These are phyloP conservation scores for Fukomys damarensis DNA, from an alignment of 2,113 vertebrate genomes.

Conservation along the genomic window DNA sequence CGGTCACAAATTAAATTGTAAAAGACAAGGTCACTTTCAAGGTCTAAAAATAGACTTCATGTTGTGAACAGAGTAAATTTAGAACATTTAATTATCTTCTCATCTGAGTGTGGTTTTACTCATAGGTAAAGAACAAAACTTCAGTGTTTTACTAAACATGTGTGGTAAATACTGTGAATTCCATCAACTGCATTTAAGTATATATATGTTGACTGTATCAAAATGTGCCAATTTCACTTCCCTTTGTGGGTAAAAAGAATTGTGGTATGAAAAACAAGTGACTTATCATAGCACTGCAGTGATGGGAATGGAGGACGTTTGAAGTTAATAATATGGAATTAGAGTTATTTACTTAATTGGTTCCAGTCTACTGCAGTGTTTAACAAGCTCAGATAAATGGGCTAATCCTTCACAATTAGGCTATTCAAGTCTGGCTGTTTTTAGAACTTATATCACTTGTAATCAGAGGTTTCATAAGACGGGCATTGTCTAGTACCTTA, in stretches of 20 bases:
- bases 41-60: background rate
- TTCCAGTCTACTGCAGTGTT: constrained; percentile 84
- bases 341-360: constrained; percentile 85
- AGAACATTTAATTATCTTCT: background rate
- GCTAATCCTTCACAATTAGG: constrained; percentile 84
- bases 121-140: background rate
- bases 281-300: constrained; percentile 64
- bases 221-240: constrained; percentile 55
- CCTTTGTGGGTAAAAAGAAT: constrained; percentile 38
- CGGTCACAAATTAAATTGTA: background rate
- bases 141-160: background rate
- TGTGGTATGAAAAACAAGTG: constrained; percentile 55
- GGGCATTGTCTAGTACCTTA: constrained; percentile 43
- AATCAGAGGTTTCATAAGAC: constrained; percentile 59
- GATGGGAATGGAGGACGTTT: constrained; percentile 73
- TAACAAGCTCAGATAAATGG: constrained; percentile 83
- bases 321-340: constrained; percentile 85
- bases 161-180: background rate
- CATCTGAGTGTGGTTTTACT: background rate
- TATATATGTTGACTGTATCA: background rate
- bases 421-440: constrained; percentile 79
- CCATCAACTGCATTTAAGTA: background rate
- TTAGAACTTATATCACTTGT: constrained; percentile 44
- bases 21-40: constrained; percentile 1
- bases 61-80: background rate